Conservation (phyloP, 2,888 invertebrate genomes). For the Yponomeuta plumbellus region DNA sequence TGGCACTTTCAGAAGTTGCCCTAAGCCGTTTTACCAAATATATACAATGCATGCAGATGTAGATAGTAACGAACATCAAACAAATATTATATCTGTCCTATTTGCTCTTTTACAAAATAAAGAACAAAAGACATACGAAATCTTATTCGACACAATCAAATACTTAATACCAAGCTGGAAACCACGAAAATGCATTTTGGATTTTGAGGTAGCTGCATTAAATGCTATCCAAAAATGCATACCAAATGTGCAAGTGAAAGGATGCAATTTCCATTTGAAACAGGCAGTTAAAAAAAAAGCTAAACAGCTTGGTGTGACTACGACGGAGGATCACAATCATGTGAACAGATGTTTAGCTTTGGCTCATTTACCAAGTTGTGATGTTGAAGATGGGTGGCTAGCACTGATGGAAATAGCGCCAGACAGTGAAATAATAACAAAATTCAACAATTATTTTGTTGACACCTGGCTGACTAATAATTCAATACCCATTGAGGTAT, state of each 20-base stretch:
- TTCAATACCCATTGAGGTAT: neutral
- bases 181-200: neutral
- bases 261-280: slow-evolving; percentile 12
- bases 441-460: neutral
- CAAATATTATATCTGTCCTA: slow-evolving; percentile 3
- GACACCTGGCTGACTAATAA: neutral
- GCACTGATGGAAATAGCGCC: too few species aligned
- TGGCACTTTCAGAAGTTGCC: slow-evolving; percentile 7
- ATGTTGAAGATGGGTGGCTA: too few species aligned
- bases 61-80: slow-evolving; percentile 5
- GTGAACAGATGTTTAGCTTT: too few species aligned
- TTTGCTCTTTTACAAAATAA: slow-evolving; percentile 1
- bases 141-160: slow-evolving; percentile 8
- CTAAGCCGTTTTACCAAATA: slow-evolving; percentile 7
- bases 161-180: slow-evolving; percentile 5
- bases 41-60: slow-evolving; percentile 5
- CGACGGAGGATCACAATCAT: neutral
- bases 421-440: too few species aligned
- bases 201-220: slow-evolving; percentile 3
- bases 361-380: too few species aligned
- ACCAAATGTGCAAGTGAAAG: slow-evolving; percentile 6
- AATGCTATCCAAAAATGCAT: neutral
- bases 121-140: neutral
- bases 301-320: neutral
- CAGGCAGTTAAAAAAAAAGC: slow-evolving; percentile 7